phyloP scores from a whole-genome alignment of 1,140 invertebrate genomes.

The Chlorops oryzae region DNA sequence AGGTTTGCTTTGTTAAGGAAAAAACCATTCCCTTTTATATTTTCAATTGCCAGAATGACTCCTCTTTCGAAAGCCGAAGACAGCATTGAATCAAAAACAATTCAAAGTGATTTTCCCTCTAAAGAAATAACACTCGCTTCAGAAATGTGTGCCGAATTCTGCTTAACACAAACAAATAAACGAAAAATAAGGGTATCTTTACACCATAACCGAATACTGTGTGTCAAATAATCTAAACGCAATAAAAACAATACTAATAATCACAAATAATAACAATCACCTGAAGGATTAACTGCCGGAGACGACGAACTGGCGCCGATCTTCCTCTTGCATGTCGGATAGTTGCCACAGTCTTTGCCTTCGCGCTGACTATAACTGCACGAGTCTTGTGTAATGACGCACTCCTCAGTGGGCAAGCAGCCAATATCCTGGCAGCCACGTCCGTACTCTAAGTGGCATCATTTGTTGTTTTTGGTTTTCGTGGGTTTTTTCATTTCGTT shows the following conservation, averaged over 20 bases:
- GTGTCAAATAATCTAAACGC: not conserved
- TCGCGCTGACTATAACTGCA: conserved; percentile 53
- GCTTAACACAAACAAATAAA: not conserved
- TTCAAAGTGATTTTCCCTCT: too few relatives aligned
- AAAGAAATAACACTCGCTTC: too few relatives aligned
- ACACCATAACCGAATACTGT: too few relatives aligned
- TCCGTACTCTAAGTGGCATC: conserved; percentile 59
- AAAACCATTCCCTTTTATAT: too few relatives aligned
- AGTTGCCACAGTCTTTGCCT: conserved; percentile 58
- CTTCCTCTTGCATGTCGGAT: conserved; percentile 60
- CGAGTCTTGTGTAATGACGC: conserved; percentile 65
- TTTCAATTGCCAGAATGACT: too few relatives aligned
- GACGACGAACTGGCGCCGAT: conserved; percentile 33
- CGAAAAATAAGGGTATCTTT: too few relatives aligned
- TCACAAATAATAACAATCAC: conserved; percentile 34
- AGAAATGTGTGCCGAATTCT: too few relatives aligned
- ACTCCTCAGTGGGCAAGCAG: conserved; percentile 62
- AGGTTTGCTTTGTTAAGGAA: too few relatives aligned
- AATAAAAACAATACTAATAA: conserved; percentile 15
- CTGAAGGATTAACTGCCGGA: conserved; percentile 43
- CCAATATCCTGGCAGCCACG: conserved; percentile 69
- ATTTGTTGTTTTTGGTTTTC: conserved; percentile 5
- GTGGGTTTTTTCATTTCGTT: conserved; percentile 7
- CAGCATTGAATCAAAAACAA: too few relatives aligned
- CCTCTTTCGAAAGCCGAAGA: too few relatives aligned